Evolutionary conservation across 2,888 invertebrate genomes (phyloP), one percentile per base, ranked within the genome.

Genomic region (Eustalomyia histrio): DNA sequence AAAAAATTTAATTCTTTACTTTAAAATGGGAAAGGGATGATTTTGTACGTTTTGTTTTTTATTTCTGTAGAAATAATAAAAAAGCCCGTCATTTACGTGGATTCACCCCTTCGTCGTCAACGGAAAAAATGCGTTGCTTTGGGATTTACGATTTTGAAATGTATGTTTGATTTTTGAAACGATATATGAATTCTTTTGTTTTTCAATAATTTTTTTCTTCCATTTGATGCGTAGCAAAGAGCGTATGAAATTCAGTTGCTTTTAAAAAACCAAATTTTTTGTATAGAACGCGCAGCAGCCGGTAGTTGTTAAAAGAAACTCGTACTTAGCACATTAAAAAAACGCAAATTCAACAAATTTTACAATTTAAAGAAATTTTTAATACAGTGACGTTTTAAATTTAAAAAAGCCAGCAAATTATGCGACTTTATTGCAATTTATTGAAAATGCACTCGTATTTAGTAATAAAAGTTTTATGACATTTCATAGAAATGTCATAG

Each of bases 11-110:
- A 47, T 72, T 64, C 29, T 55, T 17, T 6, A 80, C 58, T 79
- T 84, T 79, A 81, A 82, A 83, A 50, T 79, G 79, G 50, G 69
- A 81, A 83, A 84, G 84, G 84, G 84, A 85, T 85, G 84, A 83
- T 85, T 83, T 84, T 68, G 58, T 58, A 39, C 14, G 43, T 52
- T 18, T 69, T 69, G 39, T 53, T 53, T 60, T 75, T 72, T 67
- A 79, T 52, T 79, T 79, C 76, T 73, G 16, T 52, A 76, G 76
- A 71, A 79, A 69, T 81, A 68, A 52, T 81, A 55, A 80, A 73
- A 81, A 81, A 81, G 81, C 81, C 81, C 78, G 61, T 78, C 81
- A 81, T 81, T 81, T 81, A 81, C 65, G 74, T 67, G 57, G 78
- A 81, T 81, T 81, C 81, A 81, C 81, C 81, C 81, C 81, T 81